These are phyloP conservation scores for Threskiornis aethiopicus DNA, from an alignment of 2,797 vertebrate species.

Conservation along the genomic window DNA sequence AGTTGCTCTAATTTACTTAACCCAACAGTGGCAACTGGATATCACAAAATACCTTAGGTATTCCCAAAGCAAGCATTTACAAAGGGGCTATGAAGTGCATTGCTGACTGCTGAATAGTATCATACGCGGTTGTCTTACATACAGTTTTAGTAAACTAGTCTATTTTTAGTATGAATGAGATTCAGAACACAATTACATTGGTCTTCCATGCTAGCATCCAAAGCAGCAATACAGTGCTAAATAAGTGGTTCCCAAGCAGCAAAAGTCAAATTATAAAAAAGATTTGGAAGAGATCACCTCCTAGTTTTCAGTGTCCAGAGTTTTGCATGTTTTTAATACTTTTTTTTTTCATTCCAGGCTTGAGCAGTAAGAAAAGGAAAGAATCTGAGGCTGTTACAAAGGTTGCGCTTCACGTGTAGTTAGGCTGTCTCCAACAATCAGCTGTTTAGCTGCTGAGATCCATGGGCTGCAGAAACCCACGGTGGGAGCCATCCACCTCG, in stretches of 20 bases:
- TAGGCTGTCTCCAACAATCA: not conserved
- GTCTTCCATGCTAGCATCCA: not conserved
- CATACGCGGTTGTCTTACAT: not conserved
- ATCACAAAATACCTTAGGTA: not conserved
- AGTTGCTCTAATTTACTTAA: not conserved
- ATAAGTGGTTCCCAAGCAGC: not conserved
- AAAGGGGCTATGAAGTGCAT: not conserved
- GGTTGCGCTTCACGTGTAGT: not conserved
- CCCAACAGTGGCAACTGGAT: not conserved
- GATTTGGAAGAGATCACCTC: accelerated
- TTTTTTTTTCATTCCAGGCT: not conserved
- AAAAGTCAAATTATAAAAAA: not conserved
- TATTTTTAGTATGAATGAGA: not conserved
- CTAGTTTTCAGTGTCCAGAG: not conserved
- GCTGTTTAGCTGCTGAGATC: not conserved
- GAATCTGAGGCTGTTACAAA: not conserved
- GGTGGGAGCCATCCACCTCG: not conserved
- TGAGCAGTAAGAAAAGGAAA: not conserved
- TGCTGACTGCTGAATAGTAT: not conserved
- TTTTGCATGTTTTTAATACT: not conserved
- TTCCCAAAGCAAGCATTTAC: not conserved
- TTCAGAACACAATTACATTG: not conserved
- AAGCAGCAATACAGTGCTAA: not conserved
- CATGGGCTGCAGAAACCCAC: not conserved
- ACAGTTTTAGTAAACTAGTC: not conserved